Conservation (phyloP, 1,140 invertebrate genomes). For the Zaprionus ghesquierei region DNA sequence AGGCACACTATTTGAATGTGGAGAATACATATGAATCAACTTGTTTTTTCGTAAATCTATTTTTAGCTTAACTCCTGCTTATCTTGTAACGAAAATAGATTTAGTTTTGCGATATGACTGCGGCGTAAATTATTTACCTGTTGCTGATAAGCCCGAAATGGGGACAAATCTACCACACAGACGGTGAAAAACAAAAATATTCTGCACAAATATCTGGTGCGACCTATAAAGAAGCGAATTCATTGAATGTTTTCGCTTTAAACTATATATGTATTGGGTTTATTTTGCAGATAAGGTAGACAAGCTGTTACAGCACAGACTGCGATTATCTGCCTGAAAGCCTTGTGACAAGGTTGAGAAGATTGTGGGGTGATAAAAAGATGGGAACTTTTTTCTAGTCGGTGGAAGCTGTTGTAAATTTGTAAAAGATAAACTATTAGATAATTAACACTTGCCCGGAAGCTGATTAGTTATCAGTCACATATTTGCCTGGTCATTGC, state of each 20-base stretch:
- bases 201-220: background rate
- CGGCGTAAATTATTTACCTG: constrained; percentile 5
- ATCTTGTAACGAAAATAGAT: constrained; percentile 25
- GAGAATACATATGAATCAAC: background rate
- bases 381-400: background rate
- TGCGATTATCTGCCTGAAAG: background rate
- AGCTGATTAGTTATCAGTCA: background rate
- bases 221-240: background rate
- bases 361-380: background rate
- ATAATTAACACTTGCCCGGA: constrained; percentile 36
- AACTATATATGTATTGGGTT: background rate
- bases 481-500: background rate
- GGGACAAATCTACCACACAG: constrained; percentile 15
- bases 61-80: background rate
- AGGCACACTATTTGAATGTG: background rate
- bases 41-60: constrained; percentile 2
- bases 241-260: background rate
- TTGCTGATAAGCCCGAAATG: constrained; percentile 11
- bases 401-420: background rate
- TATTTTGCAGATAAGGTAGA: background rate
- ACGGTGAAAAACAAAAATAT: background rate
- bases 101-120: constrained; percentile 5
- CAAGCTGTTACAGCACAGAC: background rate
- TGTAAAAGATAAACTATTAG: constrained; percentile 1
- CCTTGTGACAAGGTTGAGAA: background rate